A percentile compares a stretch with the other conserved stretches of the same genome.
Conservation (phyloP, 2,113 vertebrate genomes). For the Dicrurus megarhynchus region DNA sequence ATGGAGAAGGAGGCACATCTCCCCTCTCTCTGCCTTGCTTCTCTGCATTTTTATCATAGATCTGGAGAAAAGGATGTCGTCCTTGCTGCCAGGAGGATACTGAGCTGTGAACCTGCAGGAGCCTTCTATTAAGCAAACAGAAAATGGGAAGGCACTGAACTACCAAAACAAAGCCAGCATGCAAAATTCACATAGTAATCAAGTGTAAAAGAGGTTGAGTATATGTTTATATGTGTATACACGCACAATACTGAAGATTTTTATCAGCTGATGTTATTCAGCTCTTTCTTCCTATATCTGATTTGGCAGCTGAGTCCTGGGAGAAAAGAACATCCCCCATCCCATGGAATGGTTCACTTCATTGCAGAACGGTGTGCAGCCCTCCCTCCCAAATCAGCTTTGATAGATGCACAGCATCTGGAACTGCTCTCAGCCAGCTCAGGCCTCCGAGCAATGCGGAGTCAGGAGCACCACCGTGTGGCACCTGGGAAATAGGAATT, state of each 20-base stretch:
- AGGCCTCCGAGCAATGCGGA: neutral
- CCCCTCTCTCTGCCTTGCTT: neutral
- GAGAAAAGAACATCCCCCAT: neutral
- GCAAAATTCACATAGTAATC: neutral
- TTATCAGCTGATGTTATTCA: neutral
- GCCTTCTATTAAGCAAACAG: neutral
- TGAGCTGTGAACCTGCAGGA: neutral
- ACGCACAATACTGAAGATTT: neutral
- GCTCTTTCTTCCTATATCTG: neutral
- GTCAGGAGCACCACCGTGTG: constrained; percentile 25
- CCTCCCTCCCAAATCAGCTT: neutral
- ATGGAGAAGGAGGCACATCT: neutral
- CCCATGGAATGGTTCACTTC: neutral
- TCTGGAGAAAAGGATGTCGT: neutral
- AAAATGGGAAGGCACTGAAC: neutral
- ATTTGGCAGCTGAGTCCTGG: neutral
- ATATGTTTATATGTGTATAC: neutral
- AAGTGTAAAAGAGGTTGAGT: neutral
- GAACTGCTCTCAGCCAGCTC: neutral
- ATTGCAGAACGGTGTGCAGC: neutral
- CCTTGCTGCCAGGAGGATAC: neutral
- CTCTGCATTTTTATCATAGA: neutral
- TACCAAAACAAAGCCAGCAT: neutral
- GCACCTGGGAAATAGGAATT: neutral
- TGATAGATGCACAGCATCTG: neutral